A percentile compares a stretch with the other conserved stretches of the same genome.
Evolutionary conservation across 2,888 invertebrate species (phyloP).

Genomic region (Myopa testacea): DNA sequence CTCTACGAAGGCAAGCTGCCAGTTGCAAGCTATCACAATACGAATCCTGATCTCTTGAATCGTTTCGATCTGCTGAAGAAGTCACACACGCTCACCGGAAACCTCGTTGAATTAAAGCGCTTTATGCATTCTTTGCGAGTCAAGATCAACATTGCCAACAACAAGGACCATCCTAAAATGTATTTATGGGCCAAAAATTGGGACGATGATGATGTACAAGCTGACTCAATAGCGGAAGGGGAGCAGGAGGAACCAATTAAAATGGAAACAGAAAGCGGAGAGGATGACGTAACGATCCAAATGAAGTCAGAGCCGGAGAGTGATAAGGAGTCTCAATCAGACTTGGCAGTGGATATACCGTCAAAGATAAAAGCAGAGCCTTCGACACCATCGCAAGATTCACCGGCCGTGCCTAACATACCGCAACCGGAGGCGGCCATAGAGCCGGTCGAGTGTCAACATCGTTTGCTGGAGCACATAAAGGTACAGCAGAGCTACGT

Average conservation of each 20-base stretch:
- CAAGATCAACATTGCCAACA: slow-evolving; percentile 82
- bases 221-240: slow-evolving; percentile 46
- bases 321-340: slow-evolving; percentile 21
- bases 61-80: slow-evolving; percentile 73
- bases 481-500: slow-evolving; percentile 80
- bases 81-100: slow-evolving; percentile 81
- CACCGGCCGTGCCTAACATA: slow-evolving; percentile 64
- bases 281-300: not conserved
- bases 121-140: slow-evolving; percentile 80
- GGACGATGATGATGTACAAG: slow-evolving; percentile 70
- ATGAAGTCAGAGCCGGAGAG: not conserved
- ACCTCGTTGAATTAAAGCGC: slow-evolving; percentile 76
- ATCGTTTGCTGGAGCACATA: slow-evolving; percentile 81
- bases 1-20: slow-evolving; percentile 85
- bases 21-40: slow-evolving; percentile 63
- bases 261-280: slow-evolving; percentile 30
- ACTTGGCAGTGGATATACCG: slow-evolving; percentile 41
- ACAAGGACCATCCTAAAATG: slow-evolving; percentile 85
- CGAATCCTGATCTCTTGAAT: slow-evolving; percentile 53
- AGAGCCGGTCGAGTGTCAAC: slow-evolving; percentile 81
- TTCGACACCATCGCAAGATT: slow-evolving; percentile 38
- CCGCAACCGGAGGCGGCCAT: slow-evolving; percentile 88
- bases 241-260: slow-evolving; percentile 33
- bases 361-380: slow-evolving; percentile 56
- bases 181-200: slow-evolving; percentile 89